Evolutionary conservation across 2,888 invertebrate genomes (phyloP).

Genomic region (Lasioglossum calceatum): DNA sequence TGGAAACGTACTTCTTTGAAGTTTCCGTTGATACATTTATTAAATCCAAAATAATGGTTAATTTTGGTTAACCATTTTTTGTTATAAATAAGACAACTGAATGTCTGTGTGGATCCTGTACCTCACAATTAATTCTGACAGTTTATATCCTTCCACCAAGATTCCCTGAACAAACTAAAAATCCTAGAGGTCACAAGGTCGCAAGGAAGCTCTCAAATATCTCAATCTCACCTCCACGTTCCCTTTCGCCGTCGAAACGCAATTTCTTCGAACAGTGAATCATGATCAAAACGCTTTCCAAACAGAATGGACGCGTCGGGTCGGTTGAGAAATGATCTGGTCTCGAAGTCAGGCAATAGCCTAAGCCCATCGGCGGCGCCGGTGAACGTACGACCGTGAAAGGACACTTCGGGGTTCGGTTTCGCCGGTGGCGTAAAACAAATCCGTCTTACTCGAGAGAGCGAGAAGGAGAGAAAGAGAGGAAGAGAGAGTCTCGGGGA

Average conservation of each 20-base stretch:
- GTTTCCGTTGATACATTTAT: no score
- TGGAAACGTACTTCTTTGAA: no score
- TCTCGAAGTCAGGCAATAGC: constrained; percentile 3
- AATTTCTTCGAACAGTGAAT: constrained; percentile 11
- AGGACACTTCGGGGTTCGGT: neutral
- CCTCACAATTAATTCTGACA: no score
- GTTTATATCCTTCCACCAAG: neutral
- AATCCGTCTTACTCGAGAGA: constrained; percentile 45
- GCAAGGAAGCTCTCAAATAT: neutral
- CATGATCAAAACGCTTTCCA: constrained; percentile 7
- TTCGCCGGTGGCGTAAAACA: constrained; percentile 34
- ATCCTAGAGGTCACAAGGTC: neutral
- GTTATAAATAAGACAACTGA: neutral
- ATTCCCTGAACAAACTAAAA: neutral
- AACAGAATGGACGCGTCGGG: neutral
- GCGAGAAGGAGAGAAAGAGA: constrained; percentile 3
- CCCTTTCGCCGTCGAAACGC: neutral
- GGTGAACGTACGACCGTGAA: neutral
- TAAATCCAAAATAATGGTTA: no score
- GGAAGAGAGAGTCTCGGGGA: constrained; percentile 41
- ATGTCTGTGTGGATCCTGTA: no score
- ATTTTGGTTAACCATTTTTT: neutral
- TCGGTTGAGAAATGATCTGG: constrained; percentile 2
- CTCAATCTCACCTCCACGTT: neutral
- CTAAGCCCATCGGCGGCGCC: neutral